A percentile compares a stretch with the other conserved stretches of the same genome.
Conservation (phyloP, 2,888 invertebrate genomes). For the Synergus gifuensis region DNA sequence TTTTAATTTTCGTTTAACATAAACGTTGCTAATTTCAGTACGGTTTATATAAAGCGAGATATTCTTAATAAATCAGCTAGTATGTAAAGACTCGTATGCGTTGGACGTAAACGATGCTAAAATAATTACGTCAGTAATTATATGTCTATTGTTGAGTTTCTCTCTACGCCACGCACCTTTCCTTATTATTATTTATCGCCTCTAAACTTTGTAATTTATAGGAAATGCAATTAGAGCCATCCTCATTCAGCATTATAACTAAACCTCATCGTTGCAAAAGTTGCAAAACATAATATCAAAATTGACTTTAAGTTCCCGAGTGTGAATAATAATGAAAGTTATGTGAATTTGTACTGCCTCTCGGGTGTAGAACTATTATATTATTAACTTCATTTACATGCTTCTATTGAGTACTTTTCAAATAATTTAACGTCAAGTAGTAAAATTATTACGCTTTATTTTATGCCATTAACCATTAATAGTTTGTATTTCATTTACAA, state of each 20-base stretch:
- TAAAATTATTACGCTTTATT: neutral
- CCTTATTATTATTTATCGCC: neutral
- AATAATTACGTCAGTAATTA: slow-evolving; percentile 61
- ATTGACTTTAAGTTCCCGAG: slow-evolving; percentile 3
- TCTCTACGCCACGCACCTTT: slow-evolving; percentile 1
- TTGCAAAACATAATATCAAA: slow-evolving; percentile 17
- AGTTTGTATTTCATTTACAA: neutral
- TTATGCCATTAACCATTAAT: neutral
- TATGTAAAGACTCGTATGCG: slow-evolving; percentile 43
- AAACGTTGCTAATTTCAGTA: no score
- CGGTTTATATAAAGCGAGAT: no score
- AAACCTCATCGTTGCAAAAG: slow-evolving; percentile 37
- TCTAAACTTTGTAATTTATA: slow-evolving; percentile 46
- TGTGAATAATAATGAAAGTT: neutral
- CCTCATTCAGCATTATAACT: slow-evolving; percentile 50
- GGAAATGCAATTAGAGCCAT: slow-evolving; percentile 54
- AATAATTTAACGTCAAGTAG: neutral
- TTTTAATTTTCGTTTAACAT: no score
- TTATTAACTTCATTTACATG: neutral
- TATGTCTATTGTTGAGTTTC: slow-evolving; percentile 53
- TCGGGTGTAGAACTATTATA: neutral
- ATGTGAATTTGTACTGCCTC: neutral
- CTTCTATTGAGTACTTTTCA: neutral
- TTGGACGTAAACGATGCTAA: slow-evolving; percentile 58
- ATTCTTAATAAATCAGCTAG: slow-evolving; percentile 49